phyloP scores from a whole-genome alignment of 2,888 invertebrate genomes.

The Theristus sp. region DNA sequence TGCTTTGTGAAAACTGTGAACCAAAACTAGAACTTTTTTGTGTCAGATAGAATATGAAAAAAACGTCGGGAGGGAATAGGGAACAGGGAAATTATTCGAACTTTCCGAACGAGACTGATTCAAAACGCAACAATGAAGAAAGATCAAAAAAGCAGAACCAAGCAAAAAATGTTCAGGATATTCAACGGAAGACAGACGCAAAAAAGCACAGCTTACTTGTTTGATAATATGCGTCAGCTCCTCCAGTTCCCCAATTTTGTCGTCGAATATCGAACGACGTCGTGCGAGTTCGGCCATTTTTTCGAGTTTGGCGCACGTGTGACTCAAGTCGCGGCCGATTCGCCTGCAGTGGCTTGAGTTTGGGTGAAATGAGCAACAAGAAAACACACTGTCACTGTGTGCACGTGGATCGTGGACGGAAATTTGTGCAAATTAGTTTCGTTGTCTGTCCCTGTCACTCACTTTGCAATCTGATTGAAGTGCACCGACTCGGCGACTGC shows the following conservation, averaged over 20 bases:
- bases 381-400: slow-evolving; percentile 12
- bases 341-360: slow-evolving; percentile 30
- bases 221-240: slow-evolving; percentile 91
- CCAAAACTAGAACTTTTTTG: too few relatives aligned
- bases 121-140: too few relatives aligned
- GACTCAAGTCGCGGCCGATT: slow-evolving; percentile 81
- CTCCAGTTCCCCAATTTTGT: slow-evolving; percentile 59
- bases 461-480: slow-evolving; percentile 25
- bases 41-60: too few relatives aligned
- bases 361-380: not conserved
- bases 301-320: slow-evolving; percentile 87
- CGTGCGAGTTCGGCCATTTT: slow-evolving; percentile 71
- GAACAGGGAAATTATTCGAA: too few relatives aligned
- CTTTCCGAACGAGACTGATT: too few relatives aligned
- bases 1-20: too few relatives aligned
- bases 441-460: too few relatives aligned
- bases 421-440: not conserved
- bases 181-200: slow-evolving; percentile 40
- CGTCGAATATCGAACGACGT: slow-evolving; percentile 53
- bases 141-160: not conserved
- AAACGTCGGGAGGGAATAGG: too few relatives aligned
- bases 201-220: slow-evolving; percentile 36
- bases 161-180: not conserved
- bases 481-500: slow-evolving; percentile 19
- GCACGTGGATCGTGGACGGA: slow-evolving; percentile 18